Evolutionary conservation across 2,888 invertebrate species (phyloP).

Genomic region (Drosophila colorata): DNA sequence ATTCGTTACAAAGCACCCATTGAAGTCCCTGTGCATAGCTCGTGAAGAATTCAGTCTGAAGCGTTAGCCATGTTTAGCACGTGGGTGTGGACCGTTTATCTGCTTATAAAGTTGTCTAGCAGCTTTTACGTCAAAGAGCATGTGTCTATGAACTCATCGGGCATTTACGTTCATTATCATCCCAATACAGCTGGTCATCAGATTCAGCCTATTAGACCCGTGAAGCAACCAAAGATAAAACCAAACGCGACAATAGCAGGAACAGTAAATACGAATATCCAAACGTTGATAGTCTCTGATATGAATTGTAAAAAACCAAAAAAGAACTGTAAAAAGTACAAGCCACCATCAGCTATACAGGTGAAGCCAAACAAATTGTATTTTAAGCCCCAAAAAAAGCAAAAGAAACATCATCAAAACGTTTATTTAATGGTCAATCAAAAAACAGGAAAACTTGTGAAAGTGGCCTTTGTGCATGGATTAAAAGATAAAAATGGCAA

Average conservation of each 20-base stretch:
- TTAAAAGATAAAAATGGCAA: not conserved
- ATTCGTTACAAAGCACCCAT: constrained; percentile 42
- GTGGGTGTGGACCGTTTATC: constrained; percentile 42
- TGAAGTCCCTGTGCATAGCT: constrained; percentile 13
- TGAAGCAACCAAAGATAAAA: not conserved
- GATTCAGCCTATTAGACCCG: not conserved
- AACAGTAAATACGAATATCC: not conserved
- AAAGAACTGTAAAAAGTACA: not conserved
- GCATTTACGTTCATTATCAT: constrained; percentile 10
- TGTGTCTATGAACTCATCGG: not conserved
- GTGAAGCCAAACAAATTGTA: constrained; percentile 2
- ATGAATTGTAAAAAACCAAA: not conserved
- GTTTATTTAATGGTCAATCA: constrained; percentile 6
- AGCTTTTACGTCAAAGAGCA: constrained; percentile 11
- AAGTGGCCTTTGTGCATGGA: constrained; percentile 27
- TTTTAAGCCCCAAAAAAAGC: not conserved
- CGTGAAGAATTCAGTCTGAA: constrained; percentile 12
- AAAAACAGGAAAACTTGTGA: constrained; percentile 6
- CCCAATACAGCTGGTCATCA: not conserved
- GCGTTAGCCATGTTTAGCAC: constrained; percentile 16
- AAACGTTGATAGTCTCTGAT: not conserved
- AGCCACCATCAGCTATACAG: not conserved
- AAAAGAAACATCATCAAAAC: not conserved
- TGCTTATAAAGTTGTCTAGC: constrained; percentile 15
- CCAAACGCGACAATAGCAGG: not conserved